Evolutionary conservation across 2,888 invertebrate species (phyloP).

Genomic region (Mayetiola destructor): DNA sequence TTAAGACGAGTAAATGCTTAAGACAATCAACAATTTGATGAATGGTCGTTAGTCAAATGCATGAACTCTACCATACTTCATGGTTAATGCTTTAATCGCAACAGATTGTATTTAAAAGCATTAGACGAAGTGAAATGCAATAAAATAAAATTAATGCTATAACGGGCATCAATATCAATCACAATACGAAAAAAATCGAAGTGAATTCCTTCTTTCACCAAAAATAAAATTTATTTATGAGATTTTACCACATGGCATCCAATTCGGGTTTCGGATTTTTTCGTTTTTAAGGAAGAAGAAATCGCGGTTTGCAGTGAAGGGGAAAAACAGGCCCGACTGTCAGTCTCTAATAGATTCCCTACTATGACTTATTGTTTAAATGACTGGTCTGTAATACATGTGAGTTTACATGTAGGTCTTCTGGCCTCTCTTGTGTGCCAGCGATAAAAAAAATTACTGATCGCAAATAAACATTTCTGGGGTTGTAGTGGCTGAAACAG

Average conservation of each 20-base stretch:
- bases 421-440: too few relatives aligned
- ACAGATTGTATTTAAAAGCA: not conserved
- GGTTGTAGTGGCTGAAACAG: conserved; percentile 2
- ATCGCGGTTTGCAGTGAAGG: not conserved
- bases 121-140: not conserved
- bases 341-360: not conserved
- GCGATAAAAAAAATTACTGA: not conserved
- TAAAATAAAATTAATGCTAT: not conserved
- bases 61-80: not conserved
- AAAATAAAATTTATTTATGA: conserved; percentile 2
- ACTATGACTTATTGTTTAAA: too few relatives aligned
- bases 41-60: not conserved
- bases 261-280: not conserved
- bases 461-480: not conserved
- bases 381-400: not conserved
- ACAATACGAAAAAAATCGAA: not conserved
- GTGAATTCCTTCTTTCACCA: not conserved
- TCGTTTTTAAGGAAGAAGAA: not conserved
- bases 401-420: too few relatives aligned
- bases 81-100: conserved; percentile 9
- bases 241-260: conserved; percentile 5
- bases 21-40: not conserved
- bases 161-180: conserved; percentile 10
- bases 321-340: not conserved
- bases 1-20: not conserved